Evolutionary conservation across 2,113 vertebrate genomes (phyloP).

Genomic region (Corythaixoides concolor): DNA sequence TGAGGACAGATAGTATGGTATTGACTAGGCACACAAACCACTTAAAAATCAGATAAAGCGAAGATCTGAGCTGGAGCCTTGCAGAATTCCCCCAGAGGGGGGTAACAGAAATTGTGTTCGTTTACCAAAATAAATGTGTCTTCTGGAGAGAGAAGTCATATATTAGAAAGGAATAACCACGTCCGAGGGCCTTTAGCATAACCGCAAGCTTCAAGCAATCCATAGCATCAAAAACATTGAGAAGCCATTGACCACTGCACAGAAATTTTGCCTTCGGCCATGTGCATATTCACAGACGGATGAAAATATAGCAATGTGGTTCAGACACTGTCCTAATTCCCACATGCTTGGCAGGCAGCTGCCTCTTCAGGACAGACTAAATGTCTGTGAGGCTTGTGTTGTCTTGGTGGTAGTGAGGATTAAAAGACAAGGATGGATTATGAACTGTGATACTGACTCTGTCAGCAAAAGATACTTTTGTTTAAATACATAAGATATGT

Average conservation of each 20-base stretch:
- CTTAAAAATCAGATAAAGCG: neutral
- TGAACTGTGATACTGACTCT: neutral
- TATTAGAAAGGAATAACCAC: neutral
- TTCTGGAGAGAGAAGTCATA: neutral
- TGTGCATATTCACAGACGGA: neutral
- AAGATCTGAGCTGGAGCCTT: neutral
- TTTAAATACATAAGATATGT: neutral
- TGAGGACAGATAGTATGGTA: neutral
- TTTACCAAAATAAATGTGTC: neutral
- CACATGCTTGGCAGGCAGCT: neutral
- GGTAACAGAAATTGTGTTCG: neutral
- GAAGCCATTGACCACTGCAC: neutral
- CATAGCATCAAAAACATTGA: neutral
- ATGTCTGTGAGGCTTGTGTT: neutral
- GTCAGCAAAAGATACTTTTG: neutral
- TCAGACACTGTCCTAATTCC: neutral
- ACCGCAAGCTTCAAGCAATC: neutral
- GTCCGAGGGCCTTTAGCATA: neutral
- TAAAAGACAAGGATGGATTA: neutral
- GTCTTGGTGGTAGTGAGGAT: neutral
- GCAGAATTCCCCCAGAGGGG: neutral
- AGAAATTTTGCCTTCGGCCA: neutral
- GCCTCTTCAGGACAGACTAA: neutral
- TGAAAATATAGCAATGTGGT: rapidly evolving
- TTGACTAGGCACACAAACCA: neutral